Conservation (phyloP, 2,797 vertebrate species). For the Alca torda region DNA sequence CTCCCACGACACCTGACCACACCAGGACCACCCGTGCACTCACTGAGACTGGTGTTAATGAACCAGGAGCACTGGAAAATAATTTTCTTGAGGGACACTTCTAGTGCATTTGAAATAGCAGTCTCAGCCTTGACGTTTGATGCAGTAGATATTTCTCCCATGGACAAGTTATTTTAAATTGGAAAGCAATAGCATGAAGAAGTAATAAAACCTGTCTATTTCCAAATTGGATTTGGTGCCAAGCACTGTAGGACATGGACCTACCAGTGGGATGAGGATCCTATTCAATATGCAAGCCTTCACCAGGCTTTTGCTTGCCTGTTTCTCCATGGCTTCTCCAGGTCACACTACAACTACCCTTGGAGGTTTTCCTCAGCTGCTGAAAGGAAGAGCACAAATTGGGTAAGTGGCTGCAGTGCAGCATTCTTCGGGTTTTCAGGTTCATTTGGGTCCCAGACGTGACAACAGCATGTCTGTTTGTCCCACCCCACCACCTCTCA, state of each 20-base stretch:
- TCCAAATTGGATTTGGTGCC: background rate
- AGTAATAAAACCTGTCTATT: background rate
- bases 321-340: background rate
- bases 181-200: background rate
- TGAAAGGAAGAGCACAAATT: background rate
- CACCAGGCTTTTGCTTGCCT: background rate
- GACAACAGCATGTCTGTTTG: background rate
- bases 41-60: background rate
- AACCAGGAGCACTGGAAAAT: background rate
- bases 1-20: background rate
- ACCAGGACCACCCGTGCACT: background rate
- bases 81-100: background rate
- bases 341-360: background rate
- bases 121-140: background rate
- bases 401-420: background rate
- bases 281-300: background rate
- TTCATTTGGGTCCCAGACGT: background rate
- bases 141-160: background rate
- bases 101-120: background rate
- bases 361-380: background rate
- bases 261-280: background rate
- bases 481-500: background rate
- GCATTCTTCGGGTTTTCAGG: background rate
- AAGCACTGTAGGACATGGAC: background rate
- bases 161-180: background rate